phyloP scores from a whole-genome alignment of 2,797 vertebrate genomes.

The Pempheris klunzingeri region DNA sequence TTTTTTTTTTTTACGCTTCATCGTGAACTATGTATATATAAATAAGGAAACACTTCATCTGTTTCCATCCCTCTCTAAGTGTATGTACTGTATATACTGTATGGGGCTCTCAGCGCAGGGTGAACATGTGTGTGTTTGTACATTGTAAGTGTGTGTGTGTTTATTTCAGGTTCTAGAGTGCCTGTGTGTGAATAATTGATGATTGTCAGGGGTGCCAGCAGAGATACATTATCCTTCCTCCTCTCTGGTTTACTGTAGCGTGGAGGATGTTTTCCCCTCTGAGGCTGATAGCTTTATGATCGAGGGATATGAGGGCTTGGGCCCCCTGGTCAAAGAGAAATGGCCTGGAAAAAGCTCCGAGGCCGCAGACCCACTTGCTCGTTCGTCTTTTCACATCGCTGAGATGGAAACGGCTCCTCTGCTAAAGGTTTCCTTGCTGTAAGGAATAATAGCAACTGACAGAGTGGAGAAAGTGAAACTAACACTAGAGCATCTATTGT shows the following conservation, averaged over 20 bases:
- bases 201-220: constrained; percentile 57
- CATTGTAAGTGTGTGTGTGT: constrained; percentile 55
- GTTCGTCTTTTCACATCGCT: constrained; percentile 15
- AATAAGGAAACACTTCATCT: constrained; percentile 9
- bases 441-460: background rate
- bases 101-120: background rate
- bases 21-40: too few relatives aligned
- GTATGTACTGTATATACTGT: background rate
- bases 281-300: constrained; percentile 61
- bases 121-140: constrained; percentile 44
- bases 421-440: background rate
- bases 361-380: constrained; percentile 34
- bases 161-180: constrained; percentile 72
- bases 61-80: background rate
- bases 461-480: background rate
- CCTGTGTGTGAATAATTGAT: constrained; percentile 82
- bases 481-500: background rate
- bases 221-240: constrained; percentile 66
- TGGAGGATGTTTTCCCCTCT: constrained; percentile 62
- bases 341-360: constrained; percentile 51
- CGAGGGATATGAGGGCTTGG: constrained; percentile 18
- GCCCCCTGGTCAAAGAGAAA: constrained; percentile 58
- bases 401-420: constrained; percentile 6
- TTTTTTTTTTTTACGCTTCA: too few relatives aligned
- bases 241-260: constrained; percentile 66